Conservation (phyloP, 2,113 vertebrate species). For the Takifugu bimaculatus region DNA sequence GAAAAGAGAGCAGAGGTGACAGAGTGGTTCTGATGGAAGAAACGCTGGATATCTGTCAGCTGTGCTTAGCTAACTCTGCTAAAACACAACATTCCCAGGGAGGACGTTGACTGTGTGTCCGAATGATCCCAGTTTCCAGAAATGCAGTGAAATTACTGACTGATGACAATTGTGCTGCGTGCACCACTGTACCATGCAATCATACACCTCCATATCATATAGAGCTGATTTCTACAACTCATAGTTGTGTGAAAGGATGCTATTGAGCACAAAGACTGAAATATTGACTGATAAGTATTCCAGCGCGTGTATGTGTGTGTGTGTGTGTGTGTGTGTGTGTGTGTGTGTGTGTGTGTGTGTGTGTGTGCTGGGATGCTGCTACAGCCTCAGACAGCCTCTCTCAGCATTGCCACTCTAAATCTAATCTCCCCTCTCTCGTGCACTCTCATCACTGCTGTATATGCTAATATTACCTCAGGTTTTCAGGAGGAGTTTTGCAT, state of each 20-base stretch:
- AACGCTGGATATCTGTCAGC: constrained; percentile 31
- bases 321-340: not conserved
- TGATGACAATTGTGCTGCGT: constrained; percentile 11
- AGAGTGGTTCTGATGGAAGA: constrained; percentile 28
- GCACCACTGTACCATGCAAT: not conserved
- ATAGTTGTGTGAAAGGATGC: too few relatives aligned
- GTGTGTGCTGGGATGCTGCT: not conserved
- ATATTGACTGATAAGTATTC: too few relatives aligned
- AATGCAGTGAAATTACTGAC: constrained; percentile 3
- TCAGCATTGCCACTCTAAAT: constrained; percentile 73
- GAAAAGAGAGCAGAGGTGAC: not conserved
- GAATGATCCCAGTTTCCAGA: not conserved
- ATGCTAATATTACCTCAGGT: constrained; percentile 51
- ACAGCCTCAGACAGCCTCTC: constrained; percentile 60
- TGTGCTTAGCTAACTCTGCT: constrained; percentile 33
- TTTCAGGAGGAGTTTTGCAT: constrained; percentile 40
- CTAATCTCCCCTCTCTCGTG: constrained; percentile 63
- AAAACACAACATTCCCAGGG: constrained; percentile 1
- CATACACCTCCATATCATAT: too few relatives aligned
- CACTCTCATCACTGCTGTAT: constrained; percentile 32
- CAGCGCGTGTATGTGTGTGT: not conserved
- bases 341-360: not conserved
- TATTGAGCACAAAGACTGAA: too few relatives aligned
- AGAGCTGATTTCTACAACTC: constrained; percentile 62
- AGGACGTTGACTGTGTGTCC: not conserved